Conservation (phyloP, 1,140 invertebrate species). For the Bombus superbus region DNA sequence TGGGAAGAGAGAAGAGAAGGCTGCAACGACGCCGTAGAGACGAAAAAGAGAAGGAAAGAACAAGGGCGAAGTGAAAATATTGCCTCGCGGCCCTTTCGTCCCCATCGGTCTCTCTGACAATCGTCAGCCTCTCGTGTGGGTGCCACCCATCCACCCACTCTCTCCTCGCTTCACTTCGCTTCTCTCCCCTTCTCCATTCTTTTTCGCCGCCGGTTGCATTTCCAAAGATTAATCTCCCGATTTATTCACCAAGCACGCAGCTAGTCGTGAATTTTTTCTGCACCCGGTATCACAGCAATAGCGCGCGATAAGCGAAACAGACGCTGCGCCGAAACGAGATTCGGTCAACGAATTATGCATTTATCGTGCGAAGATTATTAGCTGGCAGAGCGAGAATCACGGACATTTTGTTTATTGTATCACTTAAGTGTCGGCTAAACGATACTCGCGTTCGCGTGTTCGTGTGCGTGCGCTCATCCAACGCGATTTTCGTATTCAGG, state of each 20-base stretch:
- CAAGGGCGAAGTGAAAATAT: conserved; percentile 69
- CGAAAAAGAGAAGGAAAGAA: conserved; percentile 64
- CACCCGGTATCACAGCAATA: background rate
- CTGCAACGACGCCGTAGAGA: conserved; percentile 36
- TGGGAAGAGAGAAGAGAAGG: background rate
- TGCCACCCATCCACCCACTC: conserved; percentile 17
- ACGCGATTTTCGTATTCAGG: background rate
- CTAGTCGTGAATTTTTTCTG: conserved; percentile 51
- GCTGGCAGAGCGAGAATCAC: background rate
- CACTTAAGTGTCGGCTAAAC: background rate
- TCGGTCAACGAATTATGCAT: background rate
- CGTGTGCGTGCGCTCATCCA: background rate
- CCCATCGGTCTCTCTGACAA: conserved; percentile 45
- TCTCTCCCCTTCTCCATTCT: background rate
- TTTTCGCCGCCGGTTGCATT: conserved; percentile 51
- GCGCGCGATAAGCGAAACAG: conserved; percentile 55
- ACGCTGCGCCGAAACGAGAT: background rate
- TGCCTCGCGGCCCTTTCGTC: conserved; percentile 61
- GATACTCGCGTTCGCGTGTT: background rate
- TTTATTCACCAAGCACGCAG: conserved; percentile 66
- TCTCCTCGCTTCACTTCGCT: conserved; percentile 32
- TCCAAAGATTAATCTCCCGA: conserved; percentile 66
- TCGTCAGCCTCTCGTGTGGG: conserved; percentile 7
- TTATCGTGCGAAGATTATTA: too few species aligned
- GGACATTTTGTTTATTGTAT: background rate